Percentiles rank a stretch among this genome's conserved stretches.
These are phyloP conservation scores for Epirrhoe alternata DNA, from an alignment of 2,888 invertebrate genomes.

Conservation along the genomic window DNA sequence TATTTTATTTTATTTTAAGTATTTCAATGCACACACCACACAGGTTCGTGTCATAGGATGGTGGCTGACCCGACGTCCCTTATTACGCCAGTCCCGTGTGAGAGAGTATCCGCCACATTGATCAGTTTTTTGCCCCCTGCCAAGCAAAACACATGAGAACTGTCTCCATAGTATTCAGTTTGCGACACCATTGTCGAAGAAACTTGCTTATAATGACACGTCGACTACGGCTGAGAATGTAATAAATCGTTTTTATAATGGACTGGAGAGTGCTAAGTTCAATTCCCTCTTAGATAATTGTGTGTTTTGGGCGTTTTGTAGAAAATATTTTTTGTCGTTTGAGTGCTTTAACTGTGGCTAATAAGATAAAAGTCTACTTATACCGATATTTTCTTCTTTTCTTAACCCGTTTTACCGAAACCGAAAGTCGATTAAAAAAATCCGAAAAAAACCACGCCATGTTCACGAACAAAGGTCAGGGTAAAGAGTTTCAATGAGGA, in stretches of 20 bases:
- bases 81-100: conserved; percentile 49
- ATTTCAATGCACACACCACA: too few species aligned
- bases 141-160: conserved; percentile 64
- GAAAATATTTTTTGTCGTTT: too few species aligned
- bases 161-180: conserved; percentile 55
- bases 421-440: too few species aligned
- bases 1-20: too few species aligned
- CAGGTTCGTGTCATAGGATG: conserved; percentile 16
- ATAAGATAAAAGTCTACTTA: too few species aligned
- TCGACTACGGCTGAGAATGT: conserved; percentile 32
- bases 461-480: too few species aligned
- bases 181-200: conserved; percentile 67
- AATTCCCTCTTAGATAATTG: conserved; percentile 5
- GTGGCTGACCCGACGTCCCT: conserved; percentile 39
- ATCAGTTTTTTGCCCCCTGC: conserved; percentile 56
- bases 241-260: conserved; percentile 27
- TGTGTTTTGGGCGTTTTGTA: too few species aligned
- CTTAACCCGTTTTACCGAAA: too few species aligned
- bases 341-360: too few species aligned
- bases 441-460: too few species aligned
- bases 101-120: conserved; percentile 55
- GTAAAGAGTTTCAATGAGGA: too few species aligned
- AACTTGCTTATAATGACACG: conserved; percentile 42
- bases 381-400: too few species aligned
- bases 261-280: conserved; percentile 14